These are phyloP conservation scores for Drosophila kanapiae DNA, from an alignment of 1,140 invertebrate species.

Conservation along the genomic window DNA sequence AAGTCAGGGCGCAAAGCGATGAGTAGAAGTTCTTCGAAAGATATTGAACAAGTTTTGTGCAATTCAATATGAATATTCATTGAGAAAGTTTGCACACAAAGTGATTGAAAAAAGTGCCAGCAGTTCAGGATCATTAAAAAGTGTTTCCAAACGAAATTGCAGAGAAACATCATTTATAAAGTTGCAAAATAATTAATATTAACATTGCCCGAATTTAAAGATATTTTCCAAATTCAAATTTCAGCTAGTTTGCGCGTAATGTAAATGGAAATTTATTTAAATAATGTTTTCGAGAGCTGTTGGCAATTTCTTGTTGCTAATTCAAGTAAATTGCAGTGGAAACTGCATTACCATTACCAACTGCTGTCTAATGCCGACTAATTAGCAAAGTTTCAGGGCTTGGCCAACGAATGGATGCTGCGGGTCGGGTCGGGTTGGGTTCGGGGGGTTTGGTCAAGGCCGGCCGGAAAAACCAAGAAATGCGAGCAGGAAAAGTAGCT, in stretches of 20 bases:
- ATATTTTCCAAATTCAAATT: too few species aligned
- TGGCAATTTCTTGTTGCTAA: conserved; percentile 1
- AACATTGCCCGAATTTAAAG: not conserved
- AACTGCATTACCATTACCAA: conserved; percentile 34
- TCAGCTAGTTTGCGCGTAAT: too few species aligned
- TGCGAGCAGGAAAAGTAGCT: conserved; percentile 8
- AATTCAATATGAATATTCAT: conserved; percentile 30
- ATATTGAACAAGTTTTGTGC: conserved; percentile 43
- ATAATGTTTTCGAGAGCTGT: not conserved
- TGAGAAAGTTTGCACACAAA: conserved; percentile 3
- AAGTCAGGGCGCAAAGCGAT: not conserved
- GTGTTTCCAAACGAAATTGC: not conserved
- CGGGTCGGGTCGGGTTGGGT: not conserved
- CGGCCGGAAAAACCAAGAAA: conserved; percentile 18
- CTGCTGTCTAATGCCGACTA: conserved; percentile 24
- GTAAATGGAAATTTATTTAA: conserved; percentile 17
- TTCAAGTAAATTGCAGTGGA: conserved; percentile 29
- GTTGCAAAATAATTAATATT: not conserved
- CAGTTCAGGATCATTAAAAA: not conserved
- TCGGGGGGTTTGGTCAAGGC: conserved; percentile 34
- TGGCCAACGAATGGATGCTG: not conserved
- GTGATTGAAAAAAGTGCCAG: not conserved
- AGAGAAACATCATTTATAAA: not conserved
- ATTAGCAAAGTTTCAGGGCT: conserved; percentile 40
- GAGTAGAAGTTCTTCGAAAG: conserved; percentile 8